These are phyloP conservation scores for Volucella inanis DNA, from an alignment of 2,888 invertebrate genomes.

Conservation along the genomic window DNA sequence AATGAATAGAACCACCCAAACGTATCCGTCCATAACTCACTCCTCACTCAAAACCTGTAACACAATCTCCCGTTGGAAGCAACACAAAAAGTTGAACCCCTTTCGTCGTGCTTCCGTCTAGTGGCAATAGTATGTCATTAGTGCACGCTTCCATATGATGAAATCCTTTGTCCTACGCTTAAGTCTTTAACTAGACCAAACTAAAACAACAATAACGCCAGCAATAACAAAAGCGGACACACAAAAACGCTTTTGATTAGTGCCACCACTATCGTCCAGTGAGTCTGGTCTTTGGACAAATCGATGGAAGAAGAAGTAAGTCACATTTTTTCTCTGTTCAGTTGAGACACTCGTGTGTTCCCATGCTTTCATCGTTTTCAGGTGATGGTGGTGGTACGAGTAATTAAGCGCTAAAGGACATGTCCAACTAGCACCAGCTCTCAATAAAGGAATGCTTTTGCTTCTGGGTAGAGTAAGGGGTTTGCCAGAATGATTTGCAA, in stretches of 20 bases:
- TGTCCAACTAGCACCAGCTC: not conserved
- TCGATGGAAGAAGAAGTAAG: constrained; percentile 35
- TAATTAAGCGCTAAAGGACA: constrained; percentile 51
- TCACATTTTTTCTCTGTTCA: not conserved
- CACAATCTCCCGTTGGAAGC: not conserved
- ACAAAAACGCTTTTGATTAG: constrained; percentile 48
- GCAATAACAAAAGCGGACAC: constrained; percentile 5
- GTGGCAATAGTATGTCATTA: constrained; percentile 28
- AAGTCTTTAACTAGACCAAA: not conserved
- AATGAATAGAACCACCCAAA: too few relatives aligned
- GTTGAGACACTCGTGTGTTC: constrained; percentile 31
- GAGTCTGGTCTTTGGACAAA: constrained; percentile 10
- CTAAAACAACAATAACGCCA: constrained; percentile 7
- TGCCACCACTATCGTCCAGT: constrained; percentile 13
- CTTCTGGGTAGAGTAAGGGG: not conserved
- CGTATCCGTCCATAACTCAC: not conserved
- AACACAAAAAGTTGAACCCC: not conserved
- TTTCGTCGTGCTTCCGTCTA: too few relatives aligned
- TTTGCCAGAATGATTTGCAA: constrained; percentile 40
- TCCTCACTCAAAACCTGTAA: constrained; percentile 30
- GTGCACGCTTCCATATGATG: constrained; percentile 42
- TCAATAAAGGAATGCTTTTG: not conserved
- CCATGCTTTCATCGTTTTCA: not conserved
- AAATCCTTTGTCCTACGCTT: constrained; percentile 25
- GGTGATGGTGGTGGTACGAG: not conserved